phyloP scores from a whole-genome alignment of 2,797 vertebrate species.

The Nannoperca obscura region DNA sequence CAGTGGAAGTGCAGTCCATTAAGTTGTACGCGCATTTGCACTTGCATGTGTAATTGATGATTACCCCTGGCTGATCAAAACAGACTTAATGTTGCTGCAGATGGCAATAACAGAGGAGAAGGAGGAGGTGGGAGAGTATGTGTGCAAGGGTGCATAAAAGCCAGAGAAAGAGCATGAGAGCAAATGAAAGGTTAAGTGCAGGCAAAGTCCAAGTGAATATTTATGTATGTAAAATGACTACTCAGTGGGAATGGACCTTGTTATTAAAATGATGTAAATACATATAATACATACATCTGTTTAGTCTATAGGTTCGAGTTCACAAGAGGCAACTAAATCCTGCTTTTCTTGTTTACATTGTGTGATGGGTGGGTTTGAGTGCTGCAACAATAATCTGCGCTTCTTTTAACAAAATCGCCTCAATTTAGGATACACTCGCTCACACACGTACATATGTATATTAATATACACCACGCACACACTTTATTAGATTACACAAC shows the following conservation, averaged over 20 bases:
- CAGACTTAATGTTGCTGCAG: conserved; percentile 66
- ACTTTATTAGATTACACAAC: conserved; percentile 60
- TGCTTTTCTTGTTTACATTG: conserved; percentile 4
- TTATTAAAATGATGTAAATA: conserved; percentile 6
- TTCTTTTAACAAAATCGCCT: conserved; percentile 21
- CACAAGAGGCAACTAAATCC: conserved; percentile 16
- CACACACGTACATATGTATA: neutral
- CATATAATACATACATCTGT: neutral
- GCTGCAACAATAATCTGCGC: conserved; percentile 19
- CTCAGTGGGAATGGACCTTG: neutral
- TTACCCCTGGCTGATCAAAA: conserved; percentile 70
- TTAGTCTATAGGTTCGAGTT: neutral
- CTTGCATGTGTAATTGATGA: conserved; percentile 79
- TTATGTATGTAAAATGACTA: conserved; percentile 44
- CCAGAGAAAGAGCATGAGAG: conserved; percentile 2
- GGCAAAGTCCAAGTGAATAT: conserved; percentile 43
- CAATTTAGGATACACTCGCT: conserved; percentile 21
- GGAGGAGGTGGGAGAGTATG: conserved; percentile 35
- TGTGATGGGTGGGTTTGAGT: conserved; percentile 4
- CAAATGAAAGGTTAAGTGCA: conserved; percentile 56
- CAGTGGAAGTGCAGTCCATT: conserved; percentile 75
- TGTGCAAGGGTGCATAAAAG: conserved; percentile 14
- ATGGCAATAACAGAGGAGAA: conserved; percentile 65
- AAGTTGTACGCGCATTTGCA: conserved; percentile 69
- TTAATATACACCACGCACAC: conserved; percentile 26